phyloP scores from a whole-genome alignment of 2,888 invertebrate species.

The Melieria crassipennis region DNA sequence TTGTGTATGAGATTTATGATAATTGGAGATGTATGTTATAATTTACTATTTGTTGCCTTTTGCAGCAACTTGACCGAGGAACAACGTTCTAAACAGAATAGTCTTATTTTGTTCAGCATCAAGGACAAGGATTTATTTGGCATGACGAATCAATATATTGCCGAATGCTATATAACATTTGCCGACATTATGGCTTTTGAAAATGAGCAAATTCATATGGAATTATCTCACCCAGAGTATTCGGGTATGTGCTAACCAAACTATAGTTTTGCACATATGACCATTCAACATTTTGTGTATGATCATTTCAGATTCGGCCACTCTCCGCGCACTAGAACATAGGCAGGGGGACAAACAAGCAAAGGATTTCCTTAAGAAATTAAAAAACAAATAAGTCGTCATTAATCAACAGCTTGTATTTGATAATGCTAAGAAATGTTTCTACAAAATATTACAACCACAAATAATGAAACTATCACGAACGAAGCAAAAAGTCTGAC shows the following conservation, averaged over 20 bases:
- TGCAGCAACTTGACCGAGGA: slow-evolving; percentile 71
- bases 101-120: slow-evolving; percentile 85
- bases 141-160: slow-evolving; percentile 91
- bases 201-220: slow-evolving; percentile 78
- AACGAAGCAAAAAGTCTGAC: too few species aligned
- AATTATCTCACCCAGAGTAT: slow-evolving; percentile 75
- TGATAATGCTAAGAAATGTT: too few species aligned
- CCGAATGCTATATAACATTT: slow-evolving; percentile 90
- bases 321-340: slow-evolving; percentile 78
- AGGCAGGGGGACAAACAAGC: slow-evolving; percentile 90
- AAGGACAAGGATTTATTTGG: slow-evolving; percentile 97
- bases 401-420: neutral
- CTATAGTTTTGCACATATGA: neutral
- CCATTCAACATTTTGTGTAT: neutral
- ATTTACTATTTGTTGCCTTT: slow-evolving; percentile 62
- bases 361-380: slow-evolving; percentile 86
- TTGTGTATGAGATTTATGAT: too few species aligned
- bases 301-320: slow-evolving; percentile 50
- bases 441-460: too few species aligned
- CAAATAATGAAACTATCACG: too few species aligned
- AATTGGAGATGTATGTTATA: too few species aligned
- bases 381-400: slow-evolving; percentile 71
- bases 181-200: slow-evolving; percentile 75
- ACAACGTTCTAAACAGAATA: slow-evolving; percentile 75
- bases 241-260: slow-evolving; percentile 68